Evolutionary conservation across 53 echinoderm and acorn worm species (phyloP), one percentile per base, ranked within the genome.

Genomic region (Pentamera pediparva): DNA sequence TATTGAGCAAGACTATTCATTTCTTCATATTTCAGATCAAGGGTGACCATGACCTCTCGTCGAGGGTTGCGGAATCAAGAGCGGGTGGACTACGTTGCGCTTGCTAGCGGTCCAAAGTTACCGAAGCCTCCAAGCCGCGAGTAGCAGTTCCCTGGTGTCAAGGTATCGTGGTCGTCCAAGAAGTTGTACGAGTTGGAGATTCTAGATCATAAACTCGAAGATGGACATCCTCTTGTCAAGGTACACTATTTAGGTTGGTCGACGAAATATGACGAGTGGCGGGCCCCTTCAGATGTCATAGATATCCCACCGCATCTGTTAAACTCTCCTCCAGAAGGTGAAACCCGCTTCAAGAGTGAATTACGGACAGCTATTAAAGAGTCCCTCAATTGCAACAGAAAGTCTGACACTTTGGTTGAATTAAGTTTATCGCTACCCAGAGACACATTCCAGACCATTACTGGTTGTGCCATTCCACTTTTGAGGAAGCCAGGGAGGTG

Each of bases 181-280:
- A n/a, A n/a, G n/a, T n/a, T n/a, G n/a, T n/a, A n/a, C n/a, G 36
- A 63, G 20, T n/a, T 37, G 37, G 63, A 37, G n/a, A n/a, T 63
- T 6, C 37, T 63, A 20, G 37, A 63, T 37, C 64, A 63, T 25
- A 63, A 35, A 36, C 20, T 63, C 39, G 4, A 20, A 37, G 39
- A 63, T 37, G 64, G 64, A 17, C 37, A 63, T n/a, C 26, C 22
- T 32, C 35, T 63, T 35, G 37, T 63, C 20, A 63, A 37, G 39
- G 64, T 18, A 2, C 64, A 63, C 64, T 36, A 63, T 24, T 38
- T 63, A 63, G 39, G 39, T 24, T 39, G 64, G 64, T 36, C 36
- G 24, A 33, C 36, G 24, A 38, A 63, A 64, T 60, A 27, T 37
- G 64, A 64, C 12, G 64, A 39, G 64, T 64, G 64, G 64, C 64